These are phyloP conservation scores for Trypoxylon attenuatum DNA, from an alignment of 2,888 invertebrate species.

Conservation along the genomic window DNA sequence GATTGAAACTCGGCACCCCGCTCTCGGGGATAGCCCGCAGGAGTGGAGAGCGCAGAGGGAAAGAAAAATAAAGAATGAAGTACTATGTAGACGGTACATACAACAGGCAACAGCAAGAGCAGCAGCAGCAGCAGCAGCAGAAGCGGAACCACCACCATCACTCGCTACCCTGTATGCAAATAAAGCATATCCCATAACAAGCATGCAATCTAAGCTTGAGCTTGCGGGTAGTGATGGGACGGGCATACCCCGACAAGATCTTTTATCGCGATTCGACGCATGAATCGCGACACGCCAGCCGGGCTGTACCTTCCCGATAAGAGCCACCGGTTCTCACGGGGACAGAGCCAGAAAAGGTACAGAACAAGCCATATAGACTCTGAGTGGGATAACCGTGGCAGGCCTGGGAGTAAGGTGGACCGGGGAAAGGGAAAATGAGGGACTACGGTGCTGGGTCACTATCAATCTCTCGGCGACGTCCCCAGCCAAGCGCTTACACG, in stretches of 20 bases:
- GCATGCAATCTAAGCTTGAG: conserved; percentile 50
- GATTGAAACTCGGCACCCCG: conserved; percentile 23
- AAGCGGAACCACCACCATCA: conserved; percentile 30
- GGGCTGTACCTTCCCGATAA: conserved; percentile 67
- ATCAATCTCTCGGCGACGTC: conserved; percentile 51
- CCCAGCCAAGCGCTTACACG: conserved; percentile 22
- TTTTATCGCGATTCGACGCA: conserved; percentile 71
- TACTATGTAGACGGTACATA: too few species aligned
- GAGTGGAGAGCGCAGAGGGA: neutral
- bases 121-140: too few species aligned
- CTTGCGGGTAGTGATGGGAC: conserved; percentile 58
- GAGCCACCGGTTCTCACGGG: conserved; percentile 43
- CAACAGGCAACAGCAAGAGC: too few species aligned
- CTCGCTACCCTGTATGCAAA: conserved; percentile 61
- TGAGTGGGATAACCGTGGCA: conserved; percentile 22
- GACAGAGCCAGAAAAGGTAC: conserved; percentile 48
- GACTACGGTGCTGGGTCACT: conserved; percentile 35
- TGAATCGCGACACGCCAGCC: conserved; percentile 67
- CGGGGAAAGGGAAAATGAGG: conserved; percentile 23
- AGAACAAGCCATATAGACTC: conserved; percentile 24
- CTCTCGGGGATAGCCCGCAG: conserved; percentile 7
- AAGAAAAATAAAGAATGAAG: conserved; percentile 56
- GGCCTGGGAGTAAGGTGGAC: conserved; percentile 32
- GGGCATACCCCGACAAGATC: conserved; percentile 69
- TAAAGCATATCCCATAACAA: conserved; percentile 49